Base-by-base conservation (phyloP, 2,888 invertebrate genomes). In the Lathronympha strigana region DNA sequence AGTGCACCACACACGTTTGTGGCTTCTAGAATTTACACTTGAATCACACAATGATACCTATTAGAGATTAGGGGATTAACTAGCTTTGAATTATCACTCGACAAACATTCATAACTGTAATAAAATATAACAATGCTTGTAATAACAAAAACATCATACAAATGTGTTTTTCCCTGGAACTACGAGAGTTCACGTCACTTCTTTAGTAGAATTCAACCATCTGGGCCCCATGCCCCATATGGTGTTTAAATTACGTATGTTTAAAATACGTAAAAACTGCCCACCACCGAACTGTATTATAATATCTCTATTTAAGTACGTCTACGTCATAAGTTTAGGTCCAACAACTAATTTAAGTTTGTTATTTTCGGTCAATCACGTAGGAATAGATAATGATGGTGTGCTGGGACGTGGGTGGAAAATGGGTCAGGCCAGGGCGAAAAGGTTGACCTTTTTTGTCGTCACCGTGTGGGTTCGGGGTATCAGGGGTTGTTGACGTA, bases 381-480 rank as follows among this genome's bases (percentile, higher is more conserved):
- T 60, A 15, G 45, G 53, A 53, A 53, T 47, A 47, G 45, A 53
- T 60, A 60, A 66, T 64, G 23, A 43, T 57, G 50, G 58, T 51
- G 43, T 64, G 58, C 6, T 36, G 33, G 60, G 45, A 25, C 19
- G 53, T 60, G 64, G 64, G 64, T 36, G 60, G 36, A 47, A 47
- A 60, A 38, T 54, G 38, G 38, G 47, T 45, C 58, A 63, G n/a
- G 17, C 33, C 19, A 53, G 13, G 54, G 33, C 15, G 45, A 60
- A 38, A 58, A 38, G 38, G 33, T 60, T 54, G 60, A 60, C 64
- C 60, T 60, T 60, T 58, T 60, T 47, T 45, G 43, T 43, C 60
- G 60, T 54, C 60, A 53, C 53, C 13, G 43, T 19, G n/a, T 19
- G 17, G n/a, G 4, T 19, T 13, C n/a, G n/a, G n/a, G n/a, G n/a